Evolutionary conservation across 2,888 invertebrate genomes (phyloP), one percentile per base, ranked within the genome.

Genomic region (Ophioninae sp.): DNA sequence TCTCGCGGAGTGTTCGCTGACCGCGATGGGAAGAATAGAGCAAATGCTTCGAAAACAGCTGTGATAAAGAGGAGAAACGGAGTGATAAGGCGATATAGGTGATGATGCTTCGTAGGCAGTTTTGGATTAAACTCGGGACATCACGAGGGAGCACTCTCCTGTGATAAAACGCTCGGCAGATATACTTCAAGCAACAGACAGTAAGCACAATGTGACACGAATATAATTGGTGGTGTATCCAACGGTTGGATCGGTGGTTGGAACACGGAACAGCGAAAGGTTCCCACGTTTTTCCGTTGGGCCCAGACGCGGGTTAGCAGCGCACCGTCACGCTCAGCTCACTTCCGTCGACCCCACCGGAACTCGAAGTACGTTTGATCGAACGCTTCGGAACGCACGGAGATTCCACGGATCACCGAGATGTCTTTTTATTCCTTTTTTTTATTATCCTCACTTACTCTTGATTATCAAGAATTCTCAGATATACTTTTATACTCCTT

Each of bases 281-380:
- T 92, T 93, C 93, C 93, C 93, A 93, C 93, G 92, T 91, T 93
- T 93, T 92, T 92, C 92, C 93, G 92, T 93, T 92, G 90, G 89
- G 75, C 72, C 69, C 7, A 58, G 51, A 51, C 51, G 58, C 44
- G 59, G 77, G 81, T 68, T 67, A 81, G 58, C 82, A 58, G 74
- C 79, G 76, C 51, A 51, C 86, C 91, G 92, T 91, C 91, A 91
- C 90, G 91, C 90, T 90, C 86, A 79, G 87, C 85, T 88, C 39
- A 91, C 90, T 90, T 91, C 90, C 90, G 91, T 88, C 87, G 90
- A 92, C 92, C 92, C 91, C 91, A 91, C 91, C 91, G 92, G 92
- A 92, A 92, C 91, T 89, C 81, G 86, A 87, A 88, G 87, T 89
- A 86, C 90, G 90, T 90, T 91, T 88, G 86, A 89, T 89, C 87